Percentiles rank a stretch among this genome's conserved stretches.
These are phyloP conservation scores for Callosobruchus maculatus DNA, from an alignment of 2,888 invertebrate species.

Conservation along the genomic window DNA sequence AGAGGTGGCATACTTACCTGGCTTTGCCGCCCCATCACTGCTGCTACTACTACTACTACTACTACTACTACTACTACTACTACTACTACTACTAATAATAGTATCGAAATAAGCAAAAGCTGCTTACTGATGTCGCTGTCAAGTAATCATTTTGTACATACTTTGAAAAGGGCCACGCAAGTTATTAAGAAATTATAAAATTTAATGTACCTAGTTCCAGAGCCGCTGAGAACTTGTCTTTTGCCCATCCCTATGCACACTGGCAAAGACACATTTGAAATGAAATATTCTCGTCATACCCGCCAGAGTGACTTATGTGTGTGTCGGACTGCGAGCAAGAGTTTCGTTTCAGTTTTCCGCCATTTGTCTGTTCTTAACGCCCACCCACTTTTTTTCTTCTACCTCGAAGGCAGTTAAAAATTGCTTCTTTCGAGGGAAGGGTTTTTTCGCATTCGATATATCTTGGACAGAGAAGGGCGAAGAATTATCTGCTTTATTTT, in stretches of 20 bases:
- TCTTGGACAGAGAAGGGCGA: not conserved
- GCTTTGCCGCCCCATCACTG: too few relatives aligned
- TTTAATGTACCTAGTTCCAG: too few relatives aligned
- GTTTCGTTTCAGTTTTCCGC: constrained; percentile 25
- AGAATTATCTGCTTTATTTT: not conserved
- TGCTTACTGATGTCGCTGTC: too few relatives aligned
- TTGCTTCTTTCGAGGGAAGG: not conserved
- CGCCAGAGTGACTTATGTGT: constrained; percentile 17
- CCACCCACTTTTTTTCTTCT: not conserved
- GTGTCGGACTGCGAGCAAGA: constrained; percentile 12
- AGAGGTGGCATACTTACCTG: too few relatives aligned
- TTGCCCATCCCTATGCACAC: not conserved
- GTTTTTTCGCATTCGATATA: not conserved
- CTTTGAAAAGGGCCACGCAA: too few relatives aligned
- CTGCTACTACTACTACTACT: too few relatives aligned
- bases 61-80: too few relatives aligned
- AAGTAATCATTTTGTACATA: too few relatives aligned
- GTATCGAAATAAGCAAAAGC: too few relatives aligned
- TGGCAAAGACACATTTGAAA: constrained; percentile 16
- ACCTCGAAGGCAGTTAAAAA: not conserved
- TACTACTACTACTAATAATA: too few relatives aligned
- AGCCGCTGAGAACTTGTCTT: too few relatives aligned
- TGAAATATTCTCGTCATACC: constrained; percentile 27
- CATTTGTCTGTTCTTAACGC: constrained; percentile 18
- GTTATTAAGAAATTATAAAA: too few relatives aligned